Evolutionary conservation across 2,113 vertebrate species (phyloP).

Genomic region (Ovis canadensis): DNA sequence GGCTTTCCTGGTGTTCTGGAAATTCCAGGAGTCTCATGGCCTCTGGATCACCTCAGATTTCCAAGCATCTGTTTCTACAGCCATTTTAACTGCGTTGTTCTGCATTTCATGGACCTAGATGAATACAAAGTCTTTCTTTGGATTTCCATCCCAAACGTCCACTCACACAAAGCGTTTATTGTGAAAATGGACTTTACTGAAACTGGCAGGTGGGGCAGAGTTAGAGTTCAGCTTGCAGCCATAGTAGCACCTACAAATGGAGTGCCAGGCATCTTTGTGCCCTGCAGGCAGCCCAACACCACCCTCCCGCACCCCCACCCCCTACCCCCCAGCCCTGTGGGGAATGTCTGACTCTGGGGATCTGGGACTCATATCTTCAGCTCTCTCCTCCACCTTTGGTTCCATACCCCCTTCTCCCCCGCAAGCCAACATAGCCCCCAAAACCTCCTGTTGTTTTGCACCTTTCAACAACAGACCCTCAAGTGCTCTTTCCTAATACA

Average conservation of each 20-base stretch:
- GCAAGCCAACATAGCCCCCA: fast-evolving
- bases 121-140: neutral
- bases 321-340: fast-evolving
- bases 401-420: fast-evolving
- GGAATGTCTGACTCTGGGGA: neutral
- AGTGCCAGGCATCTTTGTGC: neutral
- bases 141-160: neutral
- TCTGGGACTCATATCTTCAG: neutral
- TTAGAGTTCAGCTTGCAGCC: neutral
- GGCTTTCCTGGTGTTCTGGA: neutral
- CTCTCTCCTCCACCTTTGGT: neutral
- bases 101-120: neutral
- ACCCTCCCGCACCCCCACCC: neutral
- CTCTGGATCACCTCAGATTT: neutral
- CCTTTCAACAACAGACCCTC: neutral
- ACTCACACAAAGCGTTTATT: neutral
- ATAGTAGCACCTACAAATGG: neutral
- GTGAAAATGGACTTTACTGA: neutral
- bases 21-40: neutral
- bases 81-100: neutral
- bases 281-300: neutral
- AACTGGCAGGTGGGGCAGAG: neutral
- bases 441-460: neutral
- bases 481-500: neutral
- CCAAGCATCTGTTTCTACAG: neutral